phyloP scores from a whole-genome alignment of 1,140 invertebrate species.

The Neodiprion fabricii region DNA sequence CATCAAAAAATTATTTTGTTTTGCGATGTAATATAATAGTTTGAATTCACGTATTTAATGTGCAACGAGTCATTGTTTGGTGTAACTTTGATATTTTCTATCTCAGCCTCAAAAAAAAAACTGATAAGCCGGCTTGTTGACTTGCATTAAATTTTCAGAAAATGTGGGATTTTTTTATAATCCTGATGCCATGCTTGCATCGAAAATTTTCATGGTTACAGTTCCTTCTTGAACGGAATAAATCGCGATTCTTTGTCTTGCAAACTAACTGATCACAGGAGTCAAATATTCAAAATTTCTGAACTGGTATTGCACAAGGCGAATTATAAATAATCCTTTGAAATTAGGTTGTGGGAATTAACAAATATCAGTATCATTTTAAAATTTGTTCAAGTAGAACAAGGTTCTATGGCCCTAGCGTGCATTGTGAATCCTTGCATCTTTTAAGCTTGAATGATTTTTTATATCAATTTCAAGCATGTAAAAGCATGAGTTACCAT shows the following conservation, averaged over 20 bases:
- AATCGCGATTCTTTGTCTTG: no score
- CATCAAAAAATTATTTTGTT: neutral
- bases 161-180: neutral
- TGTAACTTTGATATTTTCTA: no score
- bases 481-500: neutral
- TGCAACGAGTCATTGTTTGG: neutral
- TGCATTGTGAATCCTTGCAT: neutral
- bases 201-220: no score
- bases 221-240: no score
- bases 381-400: neutral
- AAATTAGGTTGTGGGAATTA: no score
- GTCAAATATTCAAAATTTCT: no score
- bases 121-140: neutral
- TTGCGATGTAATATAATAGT: neutral
- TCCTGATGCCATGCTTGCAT: no score
- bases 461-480: neutral
- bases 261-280: no score
- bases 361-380: neutral
- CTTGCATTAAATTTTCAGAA: neutral
- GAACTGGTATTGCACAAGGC: no score
- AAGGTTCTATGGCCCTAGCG: neutral
- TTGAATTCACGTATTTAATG: neutral
- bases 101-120: neutral
- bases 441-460: neutral
- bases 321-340: no score